Percentiles rank a stretch among this genome's conserved stretches.
Conservation (phyloP, 1,140 invertebrate species). For the Lepidostoma basale region DNA sequence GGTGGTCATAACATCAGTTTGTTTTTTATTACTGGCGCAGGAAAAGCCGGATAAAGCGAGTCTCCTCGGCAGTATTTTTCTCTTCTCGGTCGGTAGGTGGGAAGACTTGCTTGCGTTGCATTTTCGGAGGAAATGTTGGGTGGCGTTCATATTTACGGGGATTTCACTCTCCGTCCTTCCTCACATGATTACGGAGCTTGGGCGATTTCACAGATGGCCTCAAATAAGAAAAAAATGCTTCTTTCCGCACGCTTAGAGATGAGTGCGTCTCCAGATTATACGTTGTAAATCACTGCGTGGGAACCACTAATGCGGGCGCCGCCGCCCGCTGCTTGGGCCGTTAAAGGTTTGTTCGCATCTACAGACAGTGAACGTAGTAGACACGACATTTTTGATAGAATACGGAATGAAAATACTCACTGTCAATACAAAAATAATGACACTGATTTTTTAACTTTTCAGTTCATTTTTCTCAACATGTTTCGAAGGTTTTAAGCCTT, state of each 20-base stretch:
- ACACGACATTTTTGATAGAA: too few species aligned
- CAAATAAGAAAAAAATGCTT: not conserved
- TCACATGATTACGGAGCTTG: not conserved
- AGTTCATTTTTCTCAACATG: too few species aligned
- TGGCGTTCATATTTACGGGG: not conserved
- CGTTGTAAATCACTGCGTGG: too few species aligned
- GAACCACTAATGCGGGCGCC: too few species aligned
- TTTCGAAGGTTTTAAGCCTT: too few species aligned
- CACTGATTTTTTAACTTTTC: too few species aligned
- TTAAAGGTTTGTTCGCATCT: too few species aligned
- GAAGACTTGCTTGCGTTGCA: conserved; percentile 2
- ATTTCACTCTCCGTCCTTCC: conserved; percentile 1
- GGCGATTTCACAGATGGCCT: conserved; percentile 1
- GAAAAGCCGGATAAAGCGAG: not conserved
- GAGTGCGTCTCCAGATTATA: not conserved
- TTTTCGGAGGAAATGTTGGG: not conserved
- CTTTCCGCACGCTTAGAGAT: conserved; percentile 4
- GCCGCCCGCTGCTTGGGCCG: too few species aligned
- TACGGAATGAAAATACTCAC: too few species aligned
- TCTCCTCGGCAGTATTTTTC: not conserved
- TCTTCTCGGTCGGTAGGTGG: not conserved
- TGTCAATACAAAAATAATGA: too few species aligned
- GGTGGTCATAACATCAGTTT: not conserved
- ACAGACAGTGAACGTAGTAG: too few species aligned
- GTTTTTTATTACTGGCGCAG: too few species aligned